Base-by-base conservation (phyloP, 2,888 invertebrate species). In the Leptopterna dolabrata region DNA sequence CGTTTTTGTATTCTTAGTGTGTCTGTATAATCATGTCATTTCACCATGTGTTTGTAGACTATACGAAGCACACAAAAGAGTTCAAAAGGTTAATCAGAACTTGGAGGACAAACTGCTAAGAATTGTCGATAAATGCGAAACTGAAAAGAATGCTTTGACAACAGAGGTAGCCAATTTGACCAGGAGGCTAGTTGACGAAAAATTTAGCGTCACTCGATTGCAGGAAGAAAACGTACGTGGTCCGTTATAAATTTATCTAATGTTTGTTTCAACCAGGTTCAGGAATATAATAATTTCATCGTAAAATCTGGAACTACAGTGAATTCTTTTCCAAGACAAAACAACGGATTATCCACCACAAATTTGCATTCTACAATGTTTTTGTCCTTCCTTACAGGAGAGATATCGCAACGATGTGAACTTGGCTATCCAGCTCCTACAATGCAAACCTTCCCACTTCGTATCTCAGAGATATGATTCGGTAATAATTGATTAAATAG, bases 371-470 rank as follows among this genome's bases (percentile, higher is more conserved):
- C n/a, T n/a, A n/a, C n/a, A 36, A 36, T 36, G 36, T 36, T 36
- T 29, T 36, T 36, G 36, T 36, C 4, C n/a, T 36, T 73, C 13
- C 76, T 94, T 95, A 71, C 93, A 98, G 98, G 98, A 98, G 91
- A 95, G 97, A 91, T 98, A 97, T 92, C 96, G 97, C 92, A 96
- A 96, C 91, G 98, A 98, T 92, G 97, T 98, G 91, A 97, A 96
- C 92, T 93, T 97, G 91, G 98, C 98, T 89, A 97, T 98, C 90
- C 97, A 98, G 92, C 93, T 98, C 90, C 93, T 98, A 85, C 98
- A 98, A 92, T 98, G 98, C 92, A 98, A 98, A 91, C 98, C 98
- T 90, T 96, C 97, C 90, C 97, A 97, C 92, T 98, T 98, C 93
- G 96, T 98, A 88, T 95, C 97, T 73, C 98, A 98, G 91, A 97